phyloP scores from a whole-genome alignment of 2,888 invertebrate species.

The Macroteleia sp. region DNA sequence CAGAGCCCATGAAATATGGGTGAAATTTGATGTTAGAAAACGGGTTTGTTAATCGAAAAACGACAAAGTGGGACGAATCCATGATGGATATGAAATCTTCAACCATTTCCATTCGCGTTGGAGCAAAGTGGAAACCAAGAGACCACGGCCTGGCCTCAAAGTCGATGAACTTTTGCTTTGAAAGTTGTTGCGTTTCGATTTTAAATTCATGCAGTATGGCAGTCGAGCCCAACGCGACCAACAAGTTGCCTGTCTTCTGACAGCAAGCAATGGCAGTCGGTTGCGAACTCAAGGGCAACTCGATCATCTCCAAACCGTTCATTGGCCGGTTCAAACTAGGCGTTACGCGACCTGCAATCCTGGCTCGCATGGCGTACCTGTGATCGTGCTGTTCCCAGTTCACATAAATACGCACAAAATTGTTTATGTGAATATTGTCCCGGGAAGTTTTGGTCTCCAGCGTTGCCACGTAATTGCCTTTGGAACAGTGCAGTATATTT shows the following conservation, averaged over 20 bases:
- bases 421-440: constrained; percentile 76
- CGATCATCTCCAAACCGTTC: constrained; percentile 89
- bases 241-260: constrained; percentile 85
- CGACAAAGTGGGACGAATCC: constrained; percentile 86
- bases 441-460: constrained; percentile 86
- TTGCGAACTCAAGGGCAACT: constrained; percentile 87
- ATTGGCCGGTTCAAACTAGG: constrained; percentile 88
- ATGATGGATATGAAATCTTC: constrained; percentile 89
- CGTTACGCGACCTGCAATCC: constrained; percentile 90
- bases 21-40: too few species aligned
- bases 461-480: constrained; percentile 89
- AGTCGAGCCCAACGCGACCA: constrained; percentile 84
- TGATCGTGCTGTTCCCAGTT: constrained; percentile 87
- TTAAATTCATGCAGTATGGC: constrained; percentile 87
- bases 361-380: constrained; percentile 86
- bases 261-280: constrained; percentile 88
- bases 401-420: constrained; percentile 89
- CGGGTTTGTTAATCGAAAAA: constrained; percentile 84
- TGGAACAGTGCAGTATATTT: constrained; percentile 87
- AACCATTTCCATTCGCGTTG: constrained; percentile 86
- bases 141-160: constrained; percentile 88
- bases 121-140: constrained; percentile 87
- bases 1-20: too few species aligned
- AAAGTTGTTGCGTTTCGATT: constrained; percentile 88
- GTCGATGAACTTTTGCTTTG: constrained; percentile 88